phyloP scores from a whole-genome alignment of 2,888 invertebrate genomes.

The Eupithecia exiguata region DNA sequence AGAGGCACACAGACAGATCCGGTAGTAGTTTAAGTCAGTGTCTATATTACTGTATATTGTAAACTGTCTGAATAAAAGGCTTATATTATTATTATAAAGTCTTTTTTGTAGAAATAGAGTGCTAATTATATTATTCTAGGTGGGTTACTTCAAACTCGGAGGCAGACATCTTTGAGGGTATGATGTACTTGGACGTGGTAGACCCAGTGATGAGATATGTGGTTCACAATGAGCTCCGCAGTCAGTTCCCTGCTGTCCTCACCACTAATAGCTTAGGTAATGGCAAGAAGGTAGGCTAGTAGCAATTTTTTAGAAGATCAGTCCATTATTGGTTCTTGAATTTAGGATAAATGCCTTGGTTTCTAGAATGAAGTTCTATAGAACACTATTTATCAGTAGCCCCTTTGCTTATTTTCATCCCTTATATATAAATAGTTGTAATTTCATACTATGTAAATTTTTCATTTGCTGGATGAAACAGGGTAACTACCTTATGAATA shows the following conservation, averaged over 20 bases:
- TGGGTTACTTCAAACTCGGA: slow-evolving; percentile 60
- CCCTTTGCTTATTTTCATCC: not conserved
- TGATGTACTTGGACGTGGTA: slow-evolving; percentile 70
- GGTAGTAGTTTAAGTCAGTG: too few relatives aligned
- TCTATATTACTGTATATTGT: too few relatives aligned
- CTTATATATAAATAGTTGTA: too few relatives aligned
- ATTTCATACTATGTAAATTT: too few relatives aligned
- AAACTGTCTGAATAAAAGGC: too few relatives aligned
- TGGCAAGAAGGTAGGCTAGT: slow-evolving; percentile 73
- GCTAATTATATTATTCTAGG: slow-evolving; percentile 54
- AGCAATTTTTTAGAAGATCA: not conserved
- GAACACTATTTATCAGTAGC: not conserved
- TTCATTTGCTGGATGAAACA: not conserved
- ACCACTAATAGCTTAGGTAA: slow-evolving; percentile 81
- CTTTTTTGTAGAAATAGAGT: not conserved
- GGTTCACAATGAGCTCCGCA: slow-evolving; percentile 84
- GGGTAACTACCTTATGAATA: not conserved
- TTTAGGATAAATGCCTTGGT: not conserved
- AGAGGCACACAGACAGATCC: too few relatives aligned
- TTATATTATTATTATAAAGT: too few relatives aligned
- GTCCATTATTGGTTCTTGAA: not conserved
- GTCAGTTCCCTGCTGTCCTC: slow-evolving; percentile 75
- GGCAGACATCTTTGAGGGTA: slow-evolving; percentile 53
- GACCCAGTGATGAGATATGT: slow-evolving; percentile 81
- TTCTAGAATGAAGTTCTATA: not conserved